phyloP scores from a whole-genome alignment of 2,888 invertebrate species.

The Emesis furor region DNA sequence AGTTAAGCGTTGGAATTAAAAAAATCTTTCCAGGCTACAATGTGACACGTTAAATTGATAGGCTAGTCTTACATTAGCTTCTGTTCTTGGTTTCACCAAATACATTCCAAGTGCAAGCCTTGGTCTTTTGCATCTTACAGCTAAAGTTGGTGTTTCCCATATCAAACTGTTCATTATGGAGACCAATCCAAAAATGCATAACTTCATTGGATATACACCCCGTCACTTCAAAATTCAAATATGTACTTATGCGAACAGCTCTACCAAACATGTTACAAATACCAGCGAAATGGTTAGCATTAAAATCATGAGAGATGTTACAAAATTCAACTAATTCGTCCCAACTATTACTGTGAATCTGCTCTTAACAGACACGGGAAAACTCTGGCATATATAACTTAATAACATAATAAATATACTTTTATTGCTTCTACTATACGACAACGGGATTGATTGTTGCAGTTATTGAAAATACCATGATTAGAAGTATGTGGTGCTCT shows the following conservation, averaged over 20 bases:
- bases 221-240: slow-evolving; percentile 5
- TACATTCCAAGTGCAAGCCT: slow-evolving; percentile 4
- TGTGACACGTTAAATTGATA: too few relatives aligned
- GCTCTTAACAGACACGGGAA: slow-evolving; percentile 18
- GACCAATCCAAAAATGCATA: neutral
- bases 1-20: too few relatives aligned
- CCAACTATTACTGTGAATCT: slow-evolving; percentile 16
- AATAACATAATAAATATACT: neutral
- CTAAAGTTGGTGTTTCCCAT: too few relatives aligned
- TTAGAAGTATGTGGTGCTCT: slow-evolving; percentile 10
- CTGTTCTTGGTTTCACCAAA: neutral
- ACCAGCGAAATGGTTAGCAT: neutral
- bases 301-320: slow-evolving; percentile 20
- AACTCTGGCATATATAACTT: slow-evolving; percentile 22
- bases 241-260: neutral
- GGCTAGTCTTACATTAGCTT: too few relatives aligned
- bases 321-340: slow-evolving; percentile 13
- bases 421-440: neutral
- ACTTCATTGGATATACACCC: neutral
- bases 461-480: slow-evolving; percentile 7
- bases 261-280: neutral
- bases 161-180: neutral
- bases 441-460: neutral
- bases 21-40: too few relatives aligned
- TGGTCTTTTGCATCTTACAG: too few relatives aligned